These are phyloP conservation scores for Zaprionus taronus DNA, from an alignment of 1,140 invertebrate species.

Conservation along the genomic window DNA sequence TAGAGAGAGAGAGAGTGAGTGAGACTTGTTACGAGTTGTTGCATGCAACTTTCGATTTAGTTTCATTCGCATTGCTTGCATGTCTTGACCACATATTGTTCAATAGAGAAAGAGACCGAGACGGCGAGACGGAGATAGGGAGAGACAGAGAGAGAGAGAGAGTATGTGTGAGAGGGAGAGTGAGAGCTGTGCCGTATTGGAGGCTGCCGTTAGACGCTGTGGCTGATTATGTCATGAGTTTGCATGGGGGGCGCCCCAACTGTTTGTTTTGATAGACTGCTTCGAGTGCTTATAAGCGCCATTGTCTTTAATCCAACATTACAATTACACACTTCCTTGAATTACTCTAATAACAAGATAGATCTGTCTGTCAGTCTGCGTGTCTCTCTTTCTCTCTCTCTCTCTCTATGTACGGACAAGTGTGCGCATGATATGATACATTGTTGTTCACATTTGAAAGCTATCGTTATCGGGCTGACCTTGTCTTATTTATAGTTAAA, in stretches of 20 bases:
- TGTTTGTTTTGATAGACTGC: constrained; percentile 47
- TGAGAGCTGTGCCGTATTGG: constrained; percentile 17
- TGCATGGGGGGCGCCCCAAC: constrained; percentile 48
- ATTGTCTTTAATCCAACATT: constrained; percentile 63
- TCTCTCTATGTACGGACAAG: neutral
- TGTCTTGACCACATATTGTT: constrained; percentile 77
- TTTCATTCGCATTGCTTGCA: constrained; percentile 79
- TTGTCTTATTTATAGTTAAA: constrained; percentile 61
- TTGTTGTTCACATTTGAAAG: constrained; percentile 23
- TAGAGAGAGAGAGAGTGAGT: constrained; percentile 1
- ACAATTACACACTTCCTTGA: constrained; percentile 76
- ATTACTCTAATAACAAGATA: constrained; percentile 35
- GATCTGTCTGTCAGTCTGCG: neutral
- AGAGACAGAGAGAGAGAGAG: constrained; percentile 15
- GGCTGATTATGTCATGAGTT: constrained; percentile 69
- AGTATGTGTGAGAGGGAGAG: constrained; percentile 3
- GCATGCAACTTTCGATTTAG: constrained; percentile 80
- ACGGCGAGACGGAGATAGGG: constrained; percentile 22
- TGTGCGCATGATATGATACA: neutral
- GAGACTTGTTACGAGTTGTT: constrained; percentile 44
- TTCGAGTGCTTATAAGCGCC: constrained; percentile 49
- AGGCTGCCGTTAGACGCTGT: constrained; percentile 61
- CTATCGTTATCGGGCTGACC: constrained; percentile 53
- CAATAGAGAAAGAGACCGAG: constrained; percentile 34
- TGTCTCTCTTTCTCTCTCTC: neutral